Base-by-base conservation (phyloP, 1,140 invertebrate species). In the Procambarus virginalis region DNA sequence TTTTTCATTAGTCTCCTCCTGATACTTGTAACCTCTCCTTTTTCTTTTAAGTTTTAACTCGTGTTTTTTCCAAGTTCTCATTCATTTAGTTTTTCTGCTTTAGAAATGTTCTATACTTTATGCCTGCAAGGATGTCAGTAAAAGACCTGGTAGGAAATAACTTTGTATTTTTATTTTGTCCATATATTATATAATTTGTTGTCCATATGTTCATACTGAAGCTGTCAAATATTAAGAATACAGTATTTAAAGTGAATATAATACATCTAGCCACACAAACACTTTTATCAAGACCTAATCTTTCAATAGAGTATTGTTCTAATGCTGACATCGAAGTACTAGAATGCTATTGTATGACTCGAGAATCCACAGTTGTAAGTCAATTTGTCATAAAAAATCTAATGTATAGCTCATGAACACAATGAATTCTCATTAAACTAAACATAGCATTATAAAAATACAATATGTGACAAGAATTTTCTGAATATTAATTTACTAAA, bases 381-480 rank as follows among this genome's bases (percentile, higher is more conserved):
- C 34, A 1, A 34, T 34, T 34, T 34, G 34, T 34, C 34, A 34
- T 34, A 64, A 64, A 64, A 64, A 34, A 58, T 58, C 6, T 20
- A 64, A 14, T 64, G 17, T 4, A 14, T 64, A 1, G 2, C 60
- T 64, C 60, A 64, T 2, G 20, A 73, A 73, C 34, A 81, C 34
- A 81, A n/a, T 81, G 79, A 81, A 81, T 22, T 58, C 20, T 22
- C 34, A 60, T 22, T 58, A 84, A 34, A 20, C 14, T 49, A 82
- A 49, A 34, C 34, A 34, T 34, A 34, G 34, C 34, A 34, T 34
- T 34, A 34, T 34, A 34, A 34, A 34, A 34, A 34, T 34, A 34
- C 34, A 34, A 34, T 34, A 34, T 34, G 34, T 34, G 34, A 34
- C 34, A 34, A 34, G 34, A 34, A 34, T 34, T 34, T 34, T 0